Percentiles rank a stretch among this genome's conserved stretches.
These are phyloP conservation scores for Oncorhynchus gorbuscha DNA, from an alignment of 2,113 vertebrate species.

Conservation along the genomic window DNA sequence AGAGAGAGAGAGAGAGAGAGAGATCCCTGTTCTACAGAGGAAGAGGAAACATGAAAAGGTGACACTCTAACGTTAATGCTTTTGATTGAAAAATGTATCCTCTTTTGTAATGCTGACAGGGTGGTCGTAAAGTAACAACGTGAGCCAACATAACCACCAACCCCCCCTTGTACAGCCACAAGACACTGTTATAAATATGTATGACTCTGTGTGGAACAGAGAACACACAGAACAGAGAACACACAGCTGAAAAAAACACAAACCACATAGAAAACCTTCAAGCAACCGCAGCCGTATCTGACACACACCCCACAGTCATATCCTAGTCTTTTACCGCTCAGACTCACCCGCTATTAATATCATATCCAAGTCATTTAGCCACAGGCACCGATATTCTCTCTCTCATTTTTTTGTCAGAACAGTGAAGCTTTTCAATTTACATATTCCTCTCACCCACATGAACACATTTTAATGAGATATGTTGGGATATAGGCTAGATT, in stretches of 20 bases:
- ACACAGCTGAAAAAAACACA: neutral
- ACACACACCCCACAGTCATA: too few species aligned
- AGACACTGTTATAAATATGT: neutral
- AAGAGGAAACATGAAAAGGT: neutral
- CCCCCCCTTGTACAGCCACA: neutral
- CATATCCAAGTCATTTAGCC: too few species aligned
- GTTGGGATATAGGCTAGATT: neutral
- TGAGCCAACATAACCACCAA: neutral
- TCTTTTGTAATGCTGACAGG: slow-evolving; percentile 7
- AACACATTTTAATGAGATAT: too few species aligned
- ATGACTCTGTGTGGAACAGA: neutral
- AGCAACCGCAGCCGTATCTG: neutral
- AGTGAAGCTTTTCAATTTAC: too few species aligned
- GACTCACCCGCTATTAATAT: too few species aligned
- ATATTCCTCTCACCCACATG: too few species aligned
- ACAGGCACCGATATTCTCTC: too few species aligned
- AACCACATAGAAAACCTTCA: too few species aligned
- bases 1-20: too few species aligned
- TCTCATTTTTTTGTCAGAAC: too few species aligned
- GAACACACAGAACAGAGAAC: neutral
- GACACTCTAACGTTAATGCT: neutral
- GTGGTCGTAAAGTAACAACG: too few species aligned
- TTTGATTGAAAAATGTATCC: slow-evolving; percentile 4
- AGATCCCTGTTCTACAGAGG: neutral
- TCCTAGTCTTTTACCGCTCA: too few species aligned